Evolutionary conservation across 2,797 vertebrate genomes (phyloP).

Genomic region (Melanotaenia trifasciata): DNA sequence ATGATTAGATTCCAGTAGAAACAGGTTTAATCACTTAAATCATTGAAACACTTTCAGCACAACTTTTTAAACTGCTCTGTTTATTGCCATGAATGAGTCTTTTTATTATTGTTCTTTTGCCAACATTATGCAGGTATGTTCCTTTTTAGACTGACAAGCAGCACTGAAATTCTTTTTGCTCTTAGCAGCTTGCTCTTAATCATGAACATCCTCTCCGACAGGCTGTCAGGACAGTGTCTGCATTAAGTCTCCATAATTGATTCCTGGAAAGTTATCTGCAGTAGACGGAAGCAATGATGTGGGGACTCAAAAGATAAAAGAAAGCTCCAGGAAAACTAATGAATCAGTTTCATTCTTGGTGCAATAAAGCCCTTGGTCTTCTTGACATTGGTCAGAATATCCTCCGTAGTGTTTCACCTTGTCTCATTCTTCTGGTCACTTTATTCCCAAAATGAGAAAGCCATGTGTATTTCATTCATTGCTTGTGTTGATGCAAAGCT

Average conservation of each 20-base stretch:
- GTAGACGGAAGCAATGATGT: background rate
- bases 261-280: constrained; percentile 1
- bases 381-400: constrained; percentile 1
- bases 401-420: background rate
- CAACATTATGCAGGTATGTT: background rate
- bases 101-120: too few species aligned
- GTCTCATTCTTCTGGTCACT: background rate
- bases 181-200: background rate
- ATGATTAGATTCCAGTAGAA: too few species aligned
- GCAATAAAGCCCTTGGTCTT: background rate
- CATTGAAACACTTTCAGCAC: too few species aligned
- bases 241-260: constrained; percentile 12
- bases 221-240: background rate
- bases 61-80: too few species aligned
- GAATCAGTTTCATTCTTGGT: background rate
- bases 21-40: too few species aligned
- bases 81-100: too few species aligned
- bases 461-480: background rate
- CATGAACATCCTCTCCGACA: background rate
- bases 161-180: background rate
- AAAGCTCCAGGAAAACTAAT: background rate
- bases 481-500: background rate
- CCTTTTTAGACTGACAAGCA: background rate
- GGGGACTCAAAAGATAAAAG: background rate
- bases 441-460: background rate